A percentile compares a stretch with the other conserved stretches of the same genome.
These are phyloP conservation scores for Conomelus anceps DNA, from an alignment of 2,888 invertebrate species.

Conservation along the genomic window DNA sequence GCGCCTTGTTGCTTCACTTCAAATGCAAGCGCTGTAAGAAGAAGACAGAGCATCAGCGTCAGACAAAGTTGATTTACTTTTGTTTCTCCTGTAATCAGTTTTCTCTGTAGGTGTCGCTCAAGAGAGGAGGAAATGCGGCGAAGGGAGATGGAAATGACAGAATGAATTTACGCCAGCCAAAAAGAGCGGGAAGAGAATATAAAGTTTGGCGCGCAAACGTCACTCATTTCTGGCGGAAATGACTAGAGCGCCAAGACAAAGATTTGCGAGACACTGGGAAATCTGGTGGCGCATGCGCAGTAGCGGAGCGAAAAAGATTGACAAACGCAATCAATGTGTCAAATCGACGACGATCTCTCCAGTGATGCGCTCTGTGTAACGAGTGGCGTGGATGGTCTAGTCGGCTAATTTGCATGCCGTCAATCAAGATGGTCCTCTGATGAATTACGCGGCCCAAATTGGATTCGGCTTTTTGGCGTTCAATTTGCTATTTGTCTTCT, in stretches of 20 bases:
- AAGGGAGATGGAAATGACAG: background rate
- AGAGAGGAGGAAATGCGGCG: background rate
- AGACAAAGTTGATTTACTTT: background rate
- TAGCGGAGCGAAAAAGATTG: background rate
- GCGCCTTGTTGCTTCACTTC: background rate
- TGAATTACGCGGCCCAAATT: background rate
- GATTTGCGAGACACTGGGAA: background rate
- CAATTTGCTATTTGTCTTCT: background rate
- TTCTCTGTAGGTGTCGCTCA: background rate
- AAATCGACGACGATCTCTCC: background rate
- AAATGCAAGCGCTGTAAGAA: background rate
- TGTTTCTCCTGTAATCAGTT: background rate
- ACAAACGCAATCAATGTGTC: background rate
- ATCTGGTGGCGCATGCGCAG: background rate
- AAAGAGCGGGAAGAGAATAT: background rate
- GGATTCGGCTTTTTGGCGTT: background rate
- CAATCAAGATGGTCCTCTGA: background rate
- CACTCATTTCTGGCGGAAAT: background rate
- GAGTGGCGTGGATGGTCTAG: no score
- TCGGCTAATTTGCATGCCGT: background rate
- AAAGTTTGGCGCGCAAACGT: background rate
- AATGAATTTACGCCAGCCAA: background rate
- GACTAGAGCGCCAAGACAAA: background rate
- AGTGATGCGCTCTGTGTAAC: no score
- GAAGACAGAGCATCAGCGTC: background rate